phyloP scores from a whole-genome alignment of 2,113 vertebrate species.

The Jaculus jaculus region DNA sequence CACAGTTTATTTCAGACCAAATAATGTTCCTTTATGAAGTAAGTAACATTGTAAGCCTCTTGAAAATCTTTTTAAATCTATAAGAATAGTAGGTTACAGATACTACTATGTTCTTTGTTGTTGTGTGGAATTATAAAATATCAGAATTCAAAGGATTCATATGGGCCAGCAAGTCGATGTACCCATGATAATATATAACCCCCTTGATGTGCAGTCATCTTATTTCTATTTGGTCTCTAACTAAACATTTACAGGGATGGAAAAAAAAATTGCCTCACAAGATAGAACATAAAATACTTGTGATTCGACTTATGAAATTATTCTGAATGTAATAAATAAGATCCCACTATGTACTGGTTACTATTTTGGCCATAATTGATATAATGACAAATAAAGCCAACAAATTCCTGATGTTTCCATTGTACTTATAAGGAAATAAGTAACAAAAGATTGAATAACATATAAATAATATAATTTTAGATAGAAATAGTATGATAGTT shows the following conservation, averaged over 20 bases:
- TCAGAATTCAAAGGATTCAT: background rate
- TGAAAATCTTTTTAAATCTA: background rate
- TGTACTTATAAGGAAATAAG: conserved; percentile 11
- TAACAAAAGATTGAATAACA: background rate
- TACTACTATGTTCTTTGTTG: background rate
- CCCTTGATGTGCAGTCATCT: background rate
- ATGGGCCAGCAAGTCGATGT: background rate
- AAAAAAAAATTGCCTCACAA: background rate
- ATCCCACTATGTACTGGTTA: background rate
- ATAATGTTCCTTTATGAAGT: background rate
- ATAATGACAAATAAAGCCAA: background rate
- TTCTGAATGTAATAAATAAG: background rate
- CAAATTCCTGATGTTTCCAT: background rate
- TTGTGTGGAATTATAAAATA: background rate
- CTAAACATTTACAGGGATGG: background rate
- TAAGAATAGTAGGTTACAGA: background rate
- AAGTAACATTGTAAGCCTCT: conserved; percentile 11
- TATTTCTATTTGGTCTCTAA: background rate
- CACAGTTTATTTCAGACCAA: background rate
- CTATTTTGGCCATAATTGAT: background rate
- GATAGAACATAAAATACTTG: background rate
- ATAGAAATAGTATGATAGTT: background rate
- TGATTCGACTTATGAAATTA: background rate
- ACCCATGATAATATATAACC: background rate
- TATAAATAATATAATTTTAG: background rate